A percentile compares a stretch with the other conserved stretches of the same genome.
These are phyloP conservation scores for Labeo rohita DNA, from an alignment of 2,113 vertebrate species.

Conservation along the genomic window DNA sequence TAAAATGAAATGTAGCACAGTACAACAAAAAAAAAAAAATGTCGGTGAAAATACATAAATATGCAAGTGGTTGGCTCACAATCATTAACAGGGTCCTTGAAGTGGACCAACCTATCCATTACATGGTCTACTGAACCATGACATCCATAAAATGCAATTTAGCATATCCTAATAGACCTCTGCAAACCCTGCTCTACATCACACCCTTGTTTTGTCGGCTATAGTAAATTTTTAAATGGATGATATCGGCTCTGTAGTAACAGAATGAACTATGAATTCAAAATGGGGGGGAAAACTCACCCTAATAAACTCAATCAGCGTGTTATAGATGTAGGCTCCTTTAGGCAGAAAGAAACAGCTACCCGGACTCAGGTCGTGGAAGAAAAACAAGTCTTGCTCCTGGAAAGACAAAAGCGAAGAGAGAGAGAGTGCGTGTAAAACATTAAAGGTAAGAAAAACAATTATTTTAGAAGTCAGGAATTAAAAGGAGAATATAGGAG, in stretches of 20 bases:
- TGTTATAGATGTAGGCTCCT: conserved; percentile 94
- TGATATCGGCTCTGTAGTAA: conserved; percentile 10
- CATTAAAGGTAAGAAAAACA: background rate
- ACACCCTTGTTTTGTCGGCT: background rate
- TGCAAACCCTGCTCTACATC: background rate
- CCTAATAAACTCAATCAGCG: conserved; percentile 89
- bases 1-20: no score
- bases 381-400: conserved; percentile 98
- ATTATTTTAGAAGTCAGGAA: background rate
- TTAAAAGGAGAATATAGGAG: background rate
- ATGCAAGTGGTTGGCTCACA: conserved; percentile 28
- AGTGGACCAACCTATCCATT: conserved; percentile 33
- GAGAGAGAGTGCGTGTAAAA: background rate
- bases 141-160: conserved; percentile 31
- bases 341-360: conserved; percentile 98
- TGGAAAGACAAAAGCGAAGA: conserved; percentile 60
- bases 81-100: conserved; percentile 26
- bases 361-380: conserved; percentile 96
- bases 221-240: conserved; percentile 26
- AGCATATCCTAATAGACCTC: conserved; percentile 16
- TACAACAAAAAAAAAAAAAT: background rate
- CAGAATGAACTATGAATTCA: background rate
- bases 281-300: conserved; percentile 73
- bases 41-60: conserved; percentile 2
- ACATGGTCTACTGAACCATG: conserved; percentile 35